A percentile compares a stretch with the other conserved stretches of the same genome.
Conservation (phyloP, 2,797 vertebrate species). For the Toxotes lorentzi region DNA sequence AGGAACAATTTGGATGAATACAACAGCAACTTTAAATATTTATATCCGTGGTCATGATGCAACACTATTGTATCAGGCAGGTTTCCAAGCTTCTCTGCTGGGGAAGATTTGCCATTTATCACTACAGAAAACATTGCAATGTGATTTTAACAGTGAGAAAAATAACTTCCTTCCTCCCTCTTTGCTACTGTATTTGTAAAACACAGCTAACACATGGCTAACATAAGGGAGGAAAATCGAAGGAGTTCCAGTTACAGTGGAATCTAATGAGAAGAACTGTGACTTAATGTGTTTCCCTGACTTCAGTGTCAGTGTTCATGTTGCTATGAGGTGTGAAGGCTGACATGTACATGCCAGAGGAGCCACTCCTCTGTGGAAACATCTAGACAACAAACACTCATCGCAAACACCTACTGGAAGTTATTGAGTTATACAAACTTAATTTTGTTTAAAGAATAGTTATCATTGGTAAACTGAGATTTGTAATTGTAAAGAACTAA, state of each 20-base stretch:
- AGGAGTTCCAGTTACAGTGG: background rate
- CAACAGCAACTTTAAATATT: too few relatives aligned
- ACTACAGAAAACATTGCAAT: background rate
- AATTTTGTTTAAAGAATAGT: background rate
- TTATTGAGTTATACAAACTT: background rate
- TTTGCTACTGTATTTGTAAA: background rate
- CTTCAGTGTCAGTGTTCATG: background rate
- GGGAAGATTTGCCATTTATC: background rate
- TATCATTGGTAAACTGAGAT: background rate
- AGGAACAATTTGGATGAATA: too few relatives aligned
- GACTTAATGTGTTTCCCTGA: background rate
- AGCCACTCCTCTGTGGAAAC: constrained; percentile 17
- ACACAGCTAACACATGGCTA: background rate
- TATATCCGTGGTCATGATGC: too few relatives aligned
- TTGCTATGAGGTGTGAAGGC: constrained; percentile 8
- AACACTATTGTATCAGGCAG: background rate
- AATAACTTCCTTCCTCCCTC: too few relatives aligned
- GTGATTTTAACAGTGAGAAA: background rate
- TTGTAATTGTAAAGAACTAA: background rate
- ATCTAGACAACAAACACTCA: background rate
- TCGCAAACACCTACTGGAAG: background rate
- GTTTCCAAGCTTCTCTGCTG: background rate
- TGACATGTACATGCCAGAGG: background rate
- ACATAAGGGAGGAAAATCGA: background rate
- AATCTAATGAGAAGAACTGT: background rate